A percentile compares a stretch with the other conserved stretches of the same genome.
These are phyloP conservation scores for Hydroisotoma schaefferi DNA, from an alignment of 2,888 invertebrate genomes.

Conservation along the genomic window DNA sequence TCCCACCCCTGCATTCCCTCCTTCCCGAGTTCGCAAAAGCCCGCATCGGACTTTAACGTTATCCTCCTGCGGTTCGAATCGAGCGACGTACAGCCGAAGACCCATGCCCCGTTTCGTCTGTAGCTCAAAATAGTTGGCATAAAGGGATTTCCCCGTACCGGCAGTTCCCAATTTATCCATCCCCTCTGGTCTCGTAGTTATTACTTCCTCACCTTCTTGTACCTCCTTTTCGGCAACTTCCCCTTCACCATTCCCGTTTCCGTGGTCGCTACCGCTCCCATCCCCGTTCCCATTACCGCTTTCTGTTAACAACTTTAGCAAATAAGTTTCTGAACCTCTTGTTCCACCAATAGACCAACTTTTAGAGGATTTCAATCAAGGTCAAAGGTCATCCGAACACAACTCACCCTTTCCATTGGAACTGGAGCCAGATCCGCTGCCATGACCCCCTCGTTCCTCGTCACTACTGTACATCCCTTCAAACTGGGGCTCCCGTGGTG, in stretches of 20 bases:
- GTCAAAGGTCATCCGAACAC: too few species aligned
- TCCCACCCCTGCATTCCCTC: neutral
- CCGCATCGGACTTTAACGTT: neutral
- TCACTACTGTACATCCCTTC: neutral
- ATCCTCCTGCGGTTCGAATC: neutral
- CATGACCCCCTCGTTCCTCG: too few species aligned
- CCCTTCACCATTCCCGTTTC: neutral
- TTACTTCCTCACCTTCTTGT: neutral
- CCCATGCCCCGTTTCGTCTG: neutral
- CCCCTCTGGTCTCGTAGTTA: neutral
- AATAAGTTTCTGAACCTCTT: too few species aligned
- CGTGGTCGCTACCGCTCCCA: neutral
- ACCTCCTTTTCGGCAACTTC: neutral
- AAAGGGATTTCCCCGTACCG: neutral
- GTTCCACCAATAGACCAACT: too few species aligned
- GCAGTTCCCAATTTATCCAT: constrained; percentile 51
- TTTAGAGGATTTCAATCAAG: too few species aligned
- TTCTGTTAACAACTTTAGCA: too few species aligned
- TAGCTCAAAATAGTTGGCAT: constrained; percentile 6
- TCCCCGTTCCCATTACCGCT: neutral
- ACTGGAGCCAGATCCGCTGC: neutral
- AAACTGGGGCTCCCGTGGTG: neutral
- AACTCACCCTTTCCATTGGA: neutral
- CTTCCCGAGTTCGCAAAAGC: neutral
- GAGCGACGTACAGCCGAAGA: neutral